Evolutionary conservation across 2,113 vertebrate genomes (phyloP).

Genomic region (Bos indicus): DNA sequence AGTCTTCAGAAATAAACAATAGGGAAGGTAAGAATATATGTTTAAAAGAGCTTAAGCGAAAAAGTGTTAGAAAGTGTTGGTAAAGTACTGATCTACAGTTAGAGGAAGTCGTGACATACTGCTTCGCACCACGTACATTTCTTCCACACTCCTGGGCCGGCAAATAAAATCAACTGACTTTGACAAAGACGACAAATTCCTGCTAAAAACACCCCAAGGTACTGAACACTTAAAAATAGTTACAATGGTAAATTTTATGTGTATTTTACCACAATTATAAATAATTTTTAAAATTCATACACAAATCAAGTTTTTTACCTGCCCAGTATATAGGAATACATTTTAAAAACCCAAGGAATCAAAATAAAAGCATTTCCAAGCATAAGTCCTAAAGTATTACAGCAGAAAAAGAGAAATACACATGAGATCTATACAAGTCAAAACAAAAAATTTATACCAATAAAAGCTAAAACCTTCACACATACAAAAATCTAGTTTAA

Average conservation of each 20-base stretch:
- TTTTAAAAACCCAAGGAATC: background rate
- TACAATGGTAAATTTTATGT: background rate
- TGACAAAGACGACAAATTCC: background rate
- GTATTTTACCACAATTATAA: slow-evolving; percentile 4
- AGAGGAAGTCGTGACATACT: background rate
- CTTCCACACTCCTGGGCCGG: background rate
- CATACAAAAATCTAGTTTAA: background rate
- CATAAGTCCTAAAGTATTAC: background rate
- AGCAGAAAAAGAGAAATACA: background rate
- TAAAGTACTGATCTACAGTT: background rate
- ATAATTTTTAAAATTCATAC: background rate
- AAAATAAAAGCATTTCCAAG: background rate
- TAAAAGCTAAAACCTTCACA: slow-evolving; percentile 21
- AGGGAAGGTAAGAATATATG: background rate
- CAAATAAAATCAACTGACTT: background rate
- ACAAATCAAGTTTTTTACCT: background rate
- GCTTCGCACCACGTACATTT: background rate
- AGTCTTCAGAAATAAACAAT: slow-evolving; percentile 15
- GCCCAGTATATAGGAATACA: background rate
- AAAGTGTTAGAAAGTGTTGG: background rate
- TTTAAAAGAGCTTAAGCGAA: background rate
- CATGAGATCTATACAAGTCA: background rate
- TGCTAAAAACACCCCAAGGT: background rate
- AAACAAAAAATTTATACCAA: background rate
- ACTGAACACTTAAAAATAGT: background rate